Conservation (phyloP, 2,113 vertebrate species). For the Lasiurus cinereus region DNA sequence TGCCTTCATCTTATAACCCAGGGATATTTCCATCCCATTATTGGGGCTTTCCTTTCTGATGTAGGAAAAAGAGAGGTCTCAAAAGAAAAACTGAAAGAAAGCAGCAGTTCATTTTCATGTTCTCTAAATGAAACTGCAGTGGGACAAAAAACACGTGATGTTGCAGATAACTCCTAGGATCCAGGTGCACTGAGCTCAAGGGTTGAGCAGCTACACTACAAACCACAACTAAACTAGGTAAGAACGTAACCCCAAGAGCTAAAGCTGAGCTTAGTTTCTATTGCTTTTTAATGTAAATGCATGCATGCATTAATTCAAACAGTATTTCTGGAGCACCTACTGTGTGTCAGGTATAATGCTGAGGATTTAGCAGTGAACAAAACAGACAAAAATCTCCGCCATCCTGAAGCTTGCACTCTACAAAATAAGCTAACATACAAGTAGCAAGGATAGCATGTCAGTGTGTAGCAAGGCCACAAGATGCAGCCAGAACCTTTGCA, state of each 20-base stretch:
- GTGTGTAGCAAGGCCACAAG: background rate
- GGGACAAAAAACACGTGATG: background rate
- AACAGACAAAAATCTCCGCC: background rate
- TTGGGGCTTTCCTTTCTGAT: conserved; percentile 76
- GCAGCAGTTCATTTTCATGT: conserved; percentile 68
- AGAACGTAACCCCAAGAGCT: background rate
- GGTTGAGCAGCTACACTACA: conserved; percentile 5
- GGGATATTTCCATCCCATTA: conserved; percentile 82
- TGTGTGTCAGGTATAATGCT: background rate
- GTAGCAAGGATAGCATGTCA: fast-evolving
- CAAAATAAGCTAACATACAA: background rate
- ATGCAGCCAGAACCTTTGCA: background rate
- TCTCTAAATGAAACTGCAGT: conserved; percentile 50
- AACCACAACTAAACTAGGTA: conserved; percentile 31
- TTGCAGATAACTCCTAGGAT: conserved; percentile 47
- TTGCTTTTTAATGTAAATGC: background rate
- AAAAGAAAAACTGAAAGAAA: conserved; percentile 46
- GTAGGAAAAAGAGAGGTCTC: conserved; percentile 54
- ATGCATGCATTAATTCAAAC: background rate
- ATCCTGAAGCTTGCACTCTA: fast-evolving
- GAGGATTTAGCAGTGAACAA: background rate
- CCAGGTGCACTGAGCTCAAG: conserved; percentile 51
- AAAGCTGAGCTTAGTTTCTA: background rate
- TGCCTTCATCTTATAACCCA: conserved; percentile 72
- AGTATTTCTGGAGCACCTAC: background rate